phyloP scores from a whole-genome alignment of 2,113 vertebrate genomes.

The Stegastes partitus region DNA sequence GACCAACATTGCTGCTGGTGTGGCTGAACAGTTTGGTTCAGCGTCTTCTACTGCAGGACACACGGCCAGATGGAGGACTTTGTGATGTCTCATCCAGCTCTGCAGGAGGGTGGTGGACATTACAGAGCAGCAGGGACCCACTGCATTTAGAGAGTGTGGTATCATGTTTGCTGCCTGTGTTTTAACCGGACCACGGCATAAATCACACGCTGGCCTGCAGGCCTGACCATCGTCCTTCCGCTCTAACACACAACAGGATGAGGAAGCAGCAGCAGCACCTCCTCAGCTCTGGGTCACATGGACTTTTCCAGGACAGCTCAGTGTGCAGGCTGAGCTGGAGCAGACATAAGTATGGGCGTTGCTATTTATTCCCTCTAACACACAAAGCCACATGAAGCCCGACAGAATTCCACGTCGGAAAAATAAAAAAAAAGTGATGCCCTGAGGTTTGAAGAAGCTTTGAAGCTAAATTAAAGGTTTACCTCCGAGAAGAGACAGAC shows the following conservation, averaged over 20 bases:
- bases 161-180: background rate
- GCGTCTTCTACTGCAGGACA: too few species aligned
- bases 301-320: conserved; percentile 70
- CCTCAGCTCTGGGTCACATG: conserved; percentile 66
- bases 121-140: background rate
- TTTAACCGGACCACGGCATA: conserved; percentile 22
- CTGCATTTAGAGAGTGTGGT: background rate
- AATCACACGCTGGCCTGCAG: conserved; percentile 32
- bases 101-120: background rate
- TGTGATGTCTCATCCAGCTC: background rate
- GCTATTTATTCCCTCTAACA: conserved; percentile 60
- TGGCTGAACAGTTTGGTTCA: too few species aligned
- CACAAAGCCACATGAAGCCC: conserved; percentile 63
- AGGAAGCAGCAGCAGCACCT: conserved; percentile 56
- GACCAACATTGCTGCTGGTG: background rate
- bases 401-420: conserved; percentile 57
- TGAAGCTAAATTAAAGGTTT: conserved; percentile 26
- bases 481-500: conserved; percentile 1
- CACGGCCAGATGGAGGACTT: background rate
- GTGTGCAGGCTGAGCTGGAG: conserved; percentile 54
- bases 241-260: conserved; percentile 65
- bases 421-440: conserved; percentile 45
- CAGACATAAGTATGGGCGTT: conserved; percentile 72
- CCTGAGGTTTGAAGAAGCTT: conserved; percentile 18
- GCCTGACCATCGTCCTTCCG: conserved; percentile 36